Percentiles rank a stretch among this genome's conserved stretches.
Evolutionary conservation across 1,140 invertebrate genomes (phyloP).

Genomic region (Musca vetustissima): DNA sequence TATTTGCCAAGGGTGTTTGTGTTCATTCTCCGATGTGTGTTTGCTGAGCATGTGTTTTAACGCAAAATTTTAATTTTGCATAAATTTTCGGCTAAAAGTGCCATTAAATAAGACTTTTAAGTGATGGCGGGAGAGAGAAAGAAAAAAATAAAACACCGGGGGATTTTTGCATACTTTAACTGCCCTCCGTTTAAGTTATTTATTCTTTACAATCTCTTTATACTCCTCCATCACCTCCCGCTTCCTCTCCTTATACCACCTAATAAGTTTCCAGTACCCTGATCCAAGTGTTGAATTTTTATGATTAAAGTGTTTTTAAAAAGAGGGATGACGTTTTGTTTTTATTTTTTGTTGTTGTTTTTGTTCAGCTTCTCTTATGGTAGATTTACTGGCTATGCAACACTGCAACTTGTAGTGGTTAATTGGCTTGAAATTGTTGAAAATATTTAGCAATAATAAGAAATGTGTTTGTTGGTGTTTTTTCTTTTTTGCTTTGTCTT

Average conservation of each 20-base stretch:
- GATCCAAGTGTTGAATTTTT: too few relatives aligned
- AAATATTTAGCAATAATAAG: neutral
- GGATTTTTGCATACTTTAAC: too few relatives aligned
- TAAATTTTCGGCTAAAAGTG: constrained; percentile 22
- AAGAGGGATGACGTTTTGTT: neutral
- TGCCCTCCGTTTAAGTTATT: too few relatives aligned
- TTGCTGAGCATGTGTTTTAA: neutral
- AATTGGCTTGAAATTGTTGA: constrained; percentile 22
- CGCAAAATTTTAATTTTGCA: constrained; percentile 13
- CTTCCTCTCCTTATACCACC: too few relatives aligned
- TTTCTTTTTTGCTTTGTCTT: too few relatives aligned
- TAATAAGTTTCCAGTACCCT: too few relatives aligned
- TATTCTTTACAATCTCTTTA: too few relatives aligned
- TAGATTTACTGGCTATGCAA: neutral
- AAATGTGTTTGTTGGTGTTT: too few relatives aligned
- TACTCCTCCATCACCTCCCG: too few relatives aligned
- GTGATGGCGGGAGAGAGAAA: too few relatives aligned
- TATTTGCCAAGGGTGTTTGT: neutral
- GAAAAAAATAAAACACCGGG: too few relatives aligned
- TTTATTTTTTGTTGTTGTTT: neutral
- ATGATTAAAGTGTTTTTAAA: neutral
- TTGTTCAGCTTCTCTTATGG: neutral
- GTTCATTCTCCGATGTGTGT: neutral
- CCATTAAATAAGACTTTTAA: neutral
- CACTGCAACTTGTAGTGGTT: constrained; percentile 18